Base-by-base conservation (phyloP, 2,888 invertebrate genomes). In the Acrobasis consociella region DNA sequence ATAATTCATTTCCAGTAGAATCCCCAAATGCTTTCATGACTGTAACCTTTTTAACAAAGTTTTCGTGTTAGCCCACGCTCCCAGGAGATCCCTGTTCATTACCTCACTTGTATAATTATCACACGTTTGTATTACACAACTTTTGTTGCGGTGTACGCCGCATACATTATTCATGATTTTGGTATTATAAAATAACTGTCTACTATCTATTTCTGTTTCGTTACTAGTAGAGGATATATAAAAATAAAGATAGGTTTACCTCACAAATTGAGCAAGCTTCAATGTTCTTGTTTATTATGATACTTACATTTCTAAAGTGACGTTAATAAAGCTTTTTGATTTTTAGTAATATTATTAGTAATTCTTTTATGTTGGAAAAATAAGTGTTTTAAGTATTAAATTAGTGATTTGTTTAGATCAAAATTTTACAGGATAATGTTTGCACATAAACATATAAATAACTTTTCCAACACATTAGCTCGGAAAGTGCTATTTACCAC, bases 1-100 rank as follows among this genome's bases (percentile, higher is more conserved):
- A 31, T 31, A 31, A 7, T 31, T 5, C 22, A 50, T 50, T 52
- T 31, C 52, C 31, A 22, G 13, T 31, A 31, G 52, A 31, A 52
- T 52, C 13, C 31, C n/a, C 8, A 11, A 52, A 22, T 31, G 31
- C 31, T 31, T 10, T 52, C 31, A 52, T 38, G 38, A 53, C 13
- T 38, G 42, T 56, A 56, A 17, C 42, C 42, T 56, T 42, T 55
- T 15, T 22, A 22, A 42, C 56, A 56, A 56, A 56, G 56, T 56
- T 56, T 52, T 56, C 42, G 56, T 56, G 17, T 56, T 17, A 22
- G 56, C 56, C 42, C 42, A 55, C 55, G 38, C 11, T 5, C 22
- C 13, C 42, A 55, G 17, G 39, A 8, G 10, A 9, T 53, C 37
- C 53, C 5, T 37, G 53, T 39, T 39, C 55, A 39, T 55, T 55